A percentile compares a stretch with the other conserved stretches of the same genome.
Conservation (phyloP, 2,113 vertebrate genomes). For the Bettongia penicillata region DNA sequence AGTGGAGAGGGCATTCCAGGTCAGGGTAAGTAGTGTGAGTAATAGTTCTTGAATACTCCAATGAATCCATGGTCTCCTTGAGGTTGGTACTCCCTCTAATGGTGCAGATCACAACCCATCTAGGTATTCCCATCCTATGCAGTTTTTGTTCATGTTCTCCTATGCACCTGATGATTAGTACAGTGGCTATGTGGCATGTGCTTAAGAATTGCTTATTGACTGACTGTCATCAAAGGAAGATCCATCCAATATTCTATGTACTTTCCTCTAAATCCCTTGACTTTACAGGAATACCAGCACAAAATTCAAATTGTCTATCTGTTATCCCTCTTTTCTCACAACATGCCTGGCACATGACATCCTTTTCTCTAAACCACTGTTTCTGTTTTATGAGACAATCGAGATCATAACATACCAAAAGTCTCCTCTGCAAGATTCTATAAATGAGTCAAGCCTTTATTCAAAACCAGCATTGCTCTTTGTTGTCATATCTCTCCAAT, state of each 20-base stretch:
- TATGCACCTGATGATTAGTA: background rate
- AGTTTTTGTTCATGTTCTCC: background rate
- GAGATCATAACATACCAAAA: background rate
- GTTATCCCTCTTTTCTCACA: background rate
- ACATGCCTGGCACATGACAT: background rate
- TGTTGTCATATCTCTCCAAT: background rate
- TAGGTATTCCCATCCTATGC: background rate
- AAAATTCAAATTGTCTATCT: background rate
- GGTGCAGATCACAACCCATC: background rate
- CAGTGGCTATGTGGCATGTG: background rate
- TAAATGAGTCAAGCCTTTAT: background rate
- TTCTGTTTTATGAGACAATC: background rate
- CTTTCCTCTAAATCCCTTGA: background rate
- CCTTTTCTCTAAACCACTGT: background rate
- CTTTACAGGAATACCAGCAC: background rate
- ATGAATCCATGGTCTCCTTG: background rate
- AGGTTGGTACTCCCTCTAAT: background rate
- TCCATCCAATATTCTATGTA: background rate
- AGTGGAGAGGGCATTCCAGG: background rate
- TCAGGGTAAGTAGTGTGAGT: background rate
- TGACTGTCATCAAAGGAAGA: background rate
- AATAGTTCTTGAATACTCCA: background rate
- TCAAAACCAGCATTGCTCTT: background rate
- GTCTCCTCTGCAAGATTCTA: background rate
- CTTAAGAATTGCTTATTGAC: background rate